These are phyloP conservation scores for Sapajus apella DNA, from an alignment of 2,113 vertebrate genomes.

Conservation along the genomic window DNA sequence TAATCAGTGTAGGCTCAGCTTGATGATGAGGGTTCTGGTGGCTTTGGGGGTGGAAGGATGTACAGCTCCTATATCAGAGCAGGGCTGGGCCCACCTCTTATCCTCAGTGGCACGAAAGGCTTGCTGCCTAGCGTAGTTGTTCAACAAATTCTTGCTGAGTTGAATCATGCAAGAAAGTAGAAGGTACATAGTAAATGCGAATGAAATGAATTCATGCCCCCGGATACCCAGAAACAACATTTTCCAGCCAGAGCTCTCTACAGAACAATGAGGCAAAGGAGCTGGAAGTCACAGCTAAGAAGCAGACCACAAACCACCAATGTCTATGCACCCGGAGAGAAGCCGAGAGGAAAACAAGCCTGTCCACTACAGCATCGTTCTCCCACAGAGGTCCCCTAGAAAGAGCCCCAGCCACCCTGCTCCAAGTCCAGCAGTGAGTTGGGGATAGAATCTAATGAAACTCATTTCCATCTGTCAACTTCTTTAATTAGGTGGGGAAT, in stretches of 20 bases:
- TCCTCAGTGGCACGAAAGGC: background rate
- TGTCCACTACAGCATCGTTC: rapidly evolving
- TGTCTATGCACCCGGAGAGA: background rate
- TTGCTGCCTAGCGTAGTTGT: background rate
- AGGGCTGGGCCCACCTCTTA: background rate
- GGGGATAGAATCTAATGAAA: background rate
- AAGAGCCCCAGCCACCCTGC: background rate
- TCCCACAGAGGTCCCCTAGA: background rate
- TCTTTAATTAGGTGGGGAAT: constrained; percentile 51
- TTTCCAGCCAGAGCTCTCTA: background rate
- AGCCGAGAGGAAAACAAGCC: background rate
- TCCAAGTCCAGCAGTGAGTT: background rate
- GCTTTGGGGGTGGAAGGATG: too few relatives aligned
- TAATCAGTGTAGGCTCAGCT: background rate
- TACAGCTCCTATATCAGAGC: background rate
- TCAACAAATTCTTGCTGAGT: background rate
- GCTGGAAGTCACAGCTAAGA: background rate
- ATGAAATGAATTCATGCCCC: background rate
- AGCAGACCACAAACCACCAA: background rate
- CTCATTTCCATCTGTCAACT: constrained; percentile 42
- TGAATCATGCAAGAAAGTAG: background rate
- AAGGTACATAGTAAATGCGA: background rate
- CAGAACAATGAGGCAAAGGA: rapidly evolving
- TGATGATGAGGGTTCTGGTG: background rate
- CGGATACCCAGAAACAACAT: background rate